Percentiles rank a stretch among this genome's conserved stretches.
These are phyloP conservation scores for Oenanthe melanoleuca DNA, from an alignment of 2,113 vertebrate species.

Conservation along the genomic window DNA sequence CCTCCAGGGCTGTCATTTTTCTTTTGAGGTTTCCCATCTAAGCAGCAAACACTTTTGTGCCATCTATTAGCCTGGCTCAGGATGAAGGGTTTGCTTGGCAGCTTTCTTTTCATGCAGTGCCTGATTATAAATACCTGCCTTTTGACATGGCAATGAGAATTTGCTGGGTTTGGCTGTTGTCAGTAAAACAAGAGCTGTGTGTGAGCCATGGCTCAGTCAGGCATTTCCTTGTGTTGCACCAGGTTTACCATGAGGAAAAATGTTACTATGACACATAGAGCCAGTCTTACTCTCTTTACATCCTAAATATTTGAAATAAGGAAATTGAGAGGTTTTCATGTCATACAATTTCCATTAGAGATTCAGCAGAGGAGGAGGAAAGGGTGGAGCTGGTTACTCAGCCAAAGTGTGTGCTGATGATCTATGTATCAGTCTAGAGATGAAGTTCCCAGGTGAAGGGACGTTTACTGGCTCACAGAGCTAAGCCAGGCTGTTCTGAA, in stretches of 20 bases:
- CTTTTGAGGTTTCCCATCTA: background rate
- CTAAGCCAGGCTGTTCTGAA: background rate
- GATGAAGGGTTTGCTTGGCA: background rate
- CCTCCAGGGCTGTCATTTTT: background rate
- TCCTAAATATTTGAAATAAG: background rate
- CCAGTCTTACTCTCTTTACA: background rate
- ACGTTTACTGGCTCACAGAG: background rate
- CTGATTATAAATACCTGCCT: background rate
- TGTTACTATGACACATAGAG: rapidly evolving
- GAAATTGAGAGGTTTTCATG: background rate
- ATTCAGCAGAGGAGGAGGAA: background rate
- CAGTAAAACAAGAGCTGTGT: background rate
- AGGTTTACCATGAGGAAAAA: background rate
- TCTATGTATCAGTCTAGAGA: background rate
- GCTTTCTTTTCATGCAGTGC: background rate
- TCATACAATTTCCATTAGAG: background rate
- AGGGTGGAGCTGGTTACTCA: background rate
- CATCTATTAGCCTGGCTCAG: background rate
- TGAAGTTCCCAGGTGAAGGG: background rate
- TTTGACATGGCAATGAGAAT: background rate
- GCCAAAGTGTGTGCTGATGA: rapidly evolving
- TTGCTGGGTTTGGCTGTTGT: background rate
- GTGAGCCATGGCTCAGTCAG: background rate
- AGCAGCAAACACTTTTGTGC: background rate
- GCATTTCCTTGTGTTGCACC: background rate